Evolutionary conservation across 1,140 invertebrate genomes (phyloP).

Genomic region (Drosophila baimaii): DNA sequence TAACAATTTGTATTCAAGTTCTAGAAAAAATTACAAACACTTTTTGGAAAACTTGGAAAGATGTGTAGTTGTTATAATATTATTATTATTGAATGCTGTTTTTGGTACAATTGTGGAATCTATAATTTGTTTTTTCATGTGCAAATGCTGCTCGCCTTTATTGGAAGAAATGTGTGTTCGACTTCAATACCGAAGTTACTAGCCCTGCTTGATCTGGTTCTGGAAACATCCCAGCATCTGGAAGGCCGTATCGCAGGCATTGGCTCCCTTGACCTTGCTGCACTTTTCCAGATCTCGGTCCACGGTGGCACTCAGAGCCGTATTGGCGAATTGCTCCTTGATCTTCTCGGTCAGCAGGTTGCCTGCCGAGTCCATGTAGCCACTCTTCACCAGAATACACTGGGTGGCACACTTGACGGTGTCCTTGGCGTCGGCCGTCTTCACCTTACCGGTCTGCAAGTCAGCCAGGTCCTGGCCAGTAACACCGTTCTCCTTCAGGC

Average conservation of each 20-base stretch:
- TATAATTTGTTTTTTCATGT: not conserved
- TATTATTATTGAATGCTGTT: conserved; percentile 1
- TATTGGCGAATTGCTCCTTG: conserved; percentile 6
- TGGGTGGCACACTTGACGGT: conserved; percentile 62
- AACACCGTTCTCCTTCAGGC: conserved; percentile 61
- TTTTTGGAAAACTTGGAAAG: not conserved
- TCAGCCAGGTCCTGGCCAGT: conserved; percentile 40
- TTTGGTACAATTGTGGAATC: not conserved
- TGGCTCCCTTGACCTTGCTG: conserved; percentile 38
- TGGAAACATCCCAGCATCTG: conserved; percentile 50
- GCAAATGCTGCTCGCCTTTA: not conserved
- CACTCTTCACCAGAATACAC: conserved; percentile 59
- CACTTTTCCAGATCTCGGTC: conserved; percentile 40
- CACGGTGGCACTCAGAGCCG: not conserved
- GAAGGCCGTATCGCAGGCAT: conserved; percentile 68
- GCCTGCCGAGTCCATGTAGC: conserved; percentile 60
- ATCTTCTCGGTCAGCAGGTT: conserved; percentile 37
- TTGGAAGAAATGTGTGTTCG: not conserved
- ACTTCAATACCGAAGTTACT: not conserved
- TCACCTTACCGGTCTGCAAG: conserved; percentile 49
- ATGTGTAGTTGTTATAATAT: not conserved
- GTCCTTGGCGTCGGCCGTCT: conserved; percentile 49
- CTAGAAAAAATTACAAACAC: not conserved
- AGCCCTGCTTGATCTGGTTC: not conserved
- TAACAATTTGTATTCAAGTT: too few relatives aligned